Conservation (phyloP, 2,797 vertebrate genomes). For the Oreortyx pictus region DNA sequence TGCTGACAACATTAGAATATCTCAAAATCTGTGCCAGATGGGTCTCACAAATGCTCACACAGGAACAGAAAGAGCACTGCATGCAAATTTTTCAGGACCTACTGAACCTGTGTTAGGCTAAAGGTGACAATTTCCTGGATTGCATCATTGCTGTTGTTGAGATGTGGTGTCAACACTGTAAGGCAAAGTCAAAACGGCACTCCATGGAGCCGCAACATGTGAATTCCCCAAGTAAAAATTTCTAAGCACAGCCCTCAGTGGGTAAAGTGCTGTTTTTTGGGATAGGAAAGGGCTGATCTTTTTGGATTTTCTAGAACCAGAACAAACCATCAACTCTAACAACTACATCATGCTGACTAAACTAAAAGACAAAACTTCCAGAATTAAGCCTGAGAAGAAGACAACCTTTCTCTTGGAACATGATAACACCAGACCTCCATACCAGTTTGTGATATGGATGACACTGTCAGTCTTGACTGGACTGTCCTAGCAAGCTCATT, state of each 20-base stretch:
- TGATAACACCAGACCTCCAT: background rate
- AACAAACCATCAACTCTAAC: background rate
- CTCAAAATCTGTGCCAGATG: background rate
- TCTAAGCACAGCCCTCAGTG: background rate
- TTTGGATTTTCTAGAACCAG: background rate
- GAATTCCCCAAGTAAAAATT: background rate
- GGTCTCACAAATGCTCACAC: background rate
- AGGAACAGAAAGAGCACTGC: background rate
- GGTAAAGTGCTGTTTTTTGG: no score
- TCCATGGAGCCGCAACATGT: background rate
- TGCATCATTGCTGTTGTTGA: background rate
- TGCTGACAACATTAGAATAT: background rate
- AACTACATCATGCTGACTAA: background rate
- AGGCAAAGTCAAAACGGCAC: background rate
- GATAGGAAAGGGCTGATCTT: background rate
- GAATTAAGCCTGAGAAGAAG: background rate
- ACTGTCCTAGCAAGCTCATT: background rate
- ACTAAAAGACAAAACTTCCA: background rate
- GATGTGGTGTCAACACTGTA: background rate
- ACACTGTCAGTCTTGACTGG: background rate
- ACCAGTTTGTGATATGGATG: background rate
- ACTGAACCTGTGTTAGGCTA: background rate
- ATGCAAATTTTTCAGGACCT: background rate
- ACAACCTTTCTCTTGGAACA: background rate
- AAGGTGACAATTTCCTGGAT: background rate